Conservation (phyloP, 2,113 vertebrate species). For the Tupaia tana region DNA sequence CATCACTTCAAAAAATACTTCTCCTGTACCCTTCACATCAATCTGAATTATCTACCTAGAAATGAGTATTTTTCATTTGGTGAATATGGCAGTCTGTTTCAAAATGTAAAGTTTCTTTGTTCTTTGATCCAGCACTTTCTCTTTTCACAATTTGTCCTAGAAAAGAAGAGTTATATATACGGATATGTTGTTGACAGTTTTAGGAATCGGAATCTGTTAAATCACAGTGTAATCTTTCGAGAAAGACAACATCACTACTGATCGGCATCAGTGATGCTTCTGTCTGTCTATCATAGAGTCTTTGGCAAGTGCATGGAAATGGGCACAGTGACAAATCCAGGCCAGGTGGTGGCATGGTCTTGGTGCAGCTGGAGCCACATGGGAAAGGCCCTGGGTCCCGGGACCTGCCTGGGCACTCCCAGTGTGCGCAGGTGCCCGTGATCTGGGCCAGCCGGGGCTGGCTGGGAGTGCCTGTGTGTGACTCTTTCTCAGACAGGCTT, state of each 20-base stretch:
- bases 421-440: too few species aligned
- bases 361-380: too few species aligned
- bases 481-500: too few species aligned
- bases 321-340: too few species aligned
- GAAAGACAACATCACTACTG: neutral
- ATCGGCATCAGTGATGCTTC: neutral
- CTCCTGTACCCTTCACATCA: neutral
- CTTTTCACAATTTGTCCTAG: neutral
- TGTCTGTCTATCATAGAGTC: neutral
- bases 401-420: too few species aligned
- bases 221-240: neutral
- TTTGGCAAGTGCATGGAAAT: too few species aligned
- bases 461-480: too few species aligned
- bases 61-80: neutral
- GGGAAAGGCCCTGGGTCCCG: too few species aligned
- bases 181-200: neutral
- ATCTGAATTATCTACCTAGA: neutral
- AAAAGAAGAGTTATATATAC: neutral
- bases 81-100: neutral
- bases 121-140: neutral
- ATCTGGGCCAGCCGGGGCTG: too few species aligned
- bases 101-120: neutral
- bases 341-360: too few species aligned
- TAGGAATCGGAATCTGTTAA: neutral
- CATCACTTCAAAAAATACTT: neutral